These are phyloP conservation scores for sheep (Ovis aries) DNA, from an alignment of 2,113 vertebrate species.

Conservation along the genomic window ARS-UI_Ramb_v3.0 NC_056055.1:21572501-21573000, in stretches of 20 bases:
- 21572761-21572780: background rate
- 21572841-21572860: constrained; percentile 30
- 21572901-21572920: background rate
- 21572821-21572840: background rate
- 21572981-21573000: background rate
- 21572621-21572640: background rate
- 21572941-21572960: background rate
- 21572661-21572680: background rate
- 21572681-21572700: background rate
- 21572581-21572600: background rate
- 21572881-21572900: background rate
- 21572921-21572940: background rate
- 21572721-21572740: background rate
- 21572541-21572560: background rate
- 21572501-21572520: background rate
- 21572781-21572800: background rate
- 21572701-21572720: background rate
- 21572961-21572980: background rate
- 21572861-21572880: background rate
- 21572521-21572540: background rate
- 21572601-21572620: background rate
- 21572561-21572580: background rate
- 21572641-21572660: background rate
- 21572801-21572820: background rate
- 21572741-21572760: background rate